Evolutionary conservation across 2,888 invertebrate genomes (phyloP).

Genomic region (Polydrusus pterygomalis): DNA sequence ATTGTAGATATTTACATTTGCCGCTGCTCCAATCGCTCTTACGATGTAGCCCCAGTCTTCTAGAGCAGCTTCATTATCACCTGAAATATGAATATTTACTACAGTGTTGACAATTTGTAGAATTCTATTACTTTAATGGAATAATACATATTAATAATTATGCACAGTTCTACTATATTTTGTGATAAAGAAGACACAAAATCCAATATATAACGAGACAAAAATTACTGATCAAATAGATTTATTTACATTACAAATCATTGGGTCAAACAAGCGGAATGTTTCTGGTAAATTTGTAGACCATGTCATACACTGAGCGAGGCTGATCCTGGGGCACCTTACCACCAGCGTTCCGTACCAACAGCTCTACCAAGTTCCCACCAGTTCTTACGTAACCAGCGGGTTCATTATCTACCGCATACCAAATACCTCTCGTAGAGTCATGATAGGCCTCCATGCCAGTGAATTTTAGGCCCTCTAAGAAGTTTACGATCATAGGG

Average conservation of each 20-base stretch:
- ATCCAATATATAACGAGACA: too few relatives aligned
- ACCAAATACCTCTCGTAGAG: conserved; percentile 80
- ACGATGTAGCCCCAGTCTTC: not conserved
- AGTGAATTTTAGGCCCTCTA: conserved; percentile 80
- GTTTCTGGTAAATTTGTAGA: conserved; percentile 64
- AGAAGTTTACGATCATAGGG: conserved; percentile 84
- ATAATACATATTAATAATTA: too few relatives aligned
- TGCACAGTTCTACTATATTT: too few relatives aligned
- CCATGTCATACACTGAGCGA: conserved; percentile 81
- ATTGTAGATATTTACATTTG: conserved; percentile 18
- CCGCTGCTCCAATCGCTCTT: not conserved
- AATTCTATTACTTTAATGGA: too few relatives aligned
- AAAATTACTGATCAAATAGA: too few relatives aligned
- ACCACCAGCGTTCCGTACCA: too few relatives aligned
- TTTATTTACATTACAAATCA: too few relatives aligned
- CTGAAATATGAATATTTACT: conserved; percentile 5
- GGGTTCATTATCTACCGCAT: conserved; percentile 76
- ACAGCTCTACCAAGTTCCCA: conserved; percentile 81
- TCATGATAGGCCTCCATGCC: conserved; percentile 77
- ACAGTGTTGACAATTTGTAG: too few relatives aligned
- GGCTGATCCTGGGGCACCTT: conserved; percentile 86
- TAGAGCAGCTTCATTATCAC: not conserved
- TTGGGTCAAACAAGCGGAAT: conserved; percentile 41
- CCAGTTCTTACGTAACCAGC: conserved; percentile 83
- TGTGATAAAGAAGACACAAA: too few relatives aligned